Conservation (phyloP, 2,113 vertebrate species). For the Acanthochromis polyacanthus region DNA sequence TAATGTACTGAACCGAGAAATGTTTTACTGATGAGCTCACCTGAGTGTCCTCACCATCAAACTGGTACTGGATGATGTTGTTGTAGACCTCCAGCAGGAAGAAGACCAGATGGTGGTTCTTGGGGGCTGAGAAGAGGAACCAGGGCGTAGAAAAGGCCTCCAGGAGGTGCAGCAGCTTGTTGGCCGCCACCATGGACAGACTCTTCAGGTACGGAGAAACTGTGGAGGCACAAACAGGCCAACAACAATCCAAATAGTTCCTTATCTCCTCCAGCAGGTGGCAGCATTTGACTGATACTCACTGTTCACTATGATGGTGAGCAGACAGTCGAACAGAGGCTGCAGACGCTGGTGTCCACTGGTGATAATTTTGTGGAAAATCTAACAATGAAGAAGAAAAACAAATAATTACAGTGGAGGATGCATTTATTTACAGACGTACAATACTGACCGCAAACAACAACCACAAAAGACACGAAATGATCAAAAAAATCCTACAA, state of each 20-base stretch:
- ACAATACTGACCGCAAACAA: no score
- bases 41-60: slow-evolving; percentile 89
- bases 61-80: slow-evolving; percentile 99
- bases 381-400: slow-evolving; percentile 76
- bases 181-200: slow-evolving; percentile 97
- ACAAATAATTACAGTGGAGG: neutral
- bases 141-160: slow-evolving; percentile 96
- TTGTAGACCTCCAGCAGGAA: slow-evolving; percentile 98
- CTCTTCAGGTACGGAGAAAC: slow-evolving; percentile 98
- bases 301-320: slow-evolving; percentile 97
- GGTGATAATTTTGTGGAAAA: slow-evolving; percentile 98
- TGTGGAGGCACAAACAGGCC: slow-evolving; percentile 37
- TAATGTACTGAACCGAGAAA: no score
- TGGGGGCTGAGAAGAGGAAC: slow-evolving; percentile 92
- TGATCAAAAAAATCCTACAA: no score
- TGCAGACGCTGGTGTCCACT: slow-evolving; percentile 95
- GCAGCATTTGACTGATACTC: slow-evolving; percentile 52
- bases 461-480: no score
- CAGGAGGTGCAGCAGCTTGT: slow-evolving; percentile 95
- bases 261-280: slow-evolving; percentile 28
- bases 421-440: neutral
- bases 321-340: slow-evolving; percentile 96
- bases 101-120: slow-evolving; percentile 97
- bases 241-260: neutral
- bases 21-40: neutral